Percentiles rank a stretch among this genome's conserved stretches.
Conservation (phyloP, 2,113 vertebrate genomes). For the Podiceps cristatus region DNA sequence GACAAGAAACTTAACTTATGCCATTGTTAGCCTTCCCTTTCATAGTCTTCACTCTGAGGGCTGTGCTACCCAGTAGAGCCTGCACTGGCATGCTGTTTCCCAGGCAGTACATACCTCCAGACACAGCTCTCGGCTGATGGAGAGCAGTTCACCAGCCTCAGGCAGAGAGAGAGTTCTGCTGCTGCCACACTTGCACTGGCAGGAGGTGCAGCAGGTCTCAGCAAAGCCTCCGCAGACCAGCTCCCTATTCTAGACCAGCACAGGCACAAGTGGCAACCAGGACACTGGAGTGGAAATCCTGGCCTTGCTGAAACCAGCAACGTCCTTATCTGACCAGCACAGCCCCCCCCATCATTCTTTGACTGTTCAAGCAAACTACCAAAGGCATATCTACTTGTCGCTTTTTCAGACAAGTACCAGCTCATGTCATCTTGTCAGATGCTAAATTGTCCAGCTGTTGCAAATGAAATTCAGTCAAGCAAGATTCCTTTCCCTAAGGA, state of each 20-base stretch:
- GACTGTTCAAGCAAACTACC: neutral
- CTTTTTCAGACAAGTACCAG: neutral
- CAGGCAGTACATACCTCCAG: neutral
- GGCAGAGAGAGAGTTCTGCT: neutral
- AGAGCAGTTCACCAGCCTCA: neutral
- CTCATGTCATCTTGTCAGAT: neutral
- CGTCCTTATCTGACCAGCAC: neutral
- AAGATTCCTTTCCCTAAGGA: neutral
- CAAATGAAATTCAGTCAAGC: neutral
- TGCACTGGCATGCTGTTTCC: neutral
- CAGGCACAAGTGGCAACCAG: accelerated
- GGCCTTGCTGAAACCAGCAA: neutral
- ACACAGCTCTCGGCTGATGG: neutral
- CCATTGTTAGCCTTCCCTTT: neutral
- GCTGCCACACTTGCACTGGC: neutral
- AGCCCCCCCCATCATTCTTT: accelerated
- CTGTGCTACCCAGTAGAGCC: neutral
- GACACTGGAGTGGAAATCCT: neutral
- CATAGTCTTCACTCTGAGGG: neutral
- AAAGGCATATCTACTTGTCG: neutral
- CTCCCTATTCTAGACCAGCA: neutral
- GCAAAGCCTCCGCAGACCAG: neutral
- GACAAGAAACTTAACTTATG: neutral
- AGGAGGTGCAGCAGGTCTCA: neutral
- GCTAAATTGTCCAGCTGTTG: neutral